These are phyloP conservation scores for Brotula barbata DNA, from an alignment of 2,797 vertebrate species.

Conservation along the genomic window DNA sequence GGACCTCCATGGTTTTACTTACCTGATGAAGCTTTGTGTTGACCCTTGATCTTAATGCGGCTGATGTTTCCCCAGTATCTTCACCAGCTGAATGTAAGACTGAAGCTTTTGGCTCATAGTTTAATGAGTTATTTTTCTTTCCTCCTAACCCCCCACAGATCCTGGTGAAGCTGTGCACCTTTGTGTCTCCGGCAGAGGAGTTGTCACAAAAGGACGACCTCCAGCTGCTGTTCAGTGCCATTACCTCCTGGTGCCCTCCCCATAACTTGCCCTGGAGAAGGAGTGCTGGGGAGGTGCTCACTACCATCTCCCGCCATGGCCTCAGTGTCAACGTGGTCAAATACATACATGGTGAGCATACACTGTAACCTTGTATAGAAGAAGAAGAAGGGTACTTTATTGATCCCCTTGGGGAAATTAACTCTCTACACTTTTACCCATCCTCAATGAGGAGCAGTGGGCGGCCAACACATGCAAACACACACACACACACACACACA, in stretches of 20 bases:
- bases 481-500: no score
- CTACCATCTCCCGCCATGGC: slow-evolving; percentile 96
- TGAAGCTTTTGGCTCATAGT: neutral
- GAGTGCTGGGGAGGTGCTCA: slow-evolving; percentile 96
- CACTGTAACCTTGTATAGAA: no score
- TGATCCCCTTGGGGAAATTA: no score
- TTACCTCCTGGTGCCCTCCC: slow-evolving; percentile 99
- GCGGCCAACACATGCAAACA: no score
- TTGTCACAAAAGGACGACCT: slow-evolving; percentile 98
- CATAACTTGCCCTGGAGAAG: slow-evolving; percentile 98
- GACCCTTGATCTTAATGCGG: no score
- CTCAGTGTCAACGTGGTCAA: slow-evolving; percentile 98
- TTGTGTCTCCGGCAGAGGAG: slow-evolving; percentile 96
- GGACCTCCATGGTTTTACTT: no score
- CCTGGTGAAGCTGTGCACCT: slow-evolving; percentile 95
- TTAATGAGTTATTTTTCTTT: neutral
- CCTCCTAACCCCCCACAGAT: slow-evolving; percentile 76
- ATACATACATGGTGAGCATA: slow-evolving; percentile 90
- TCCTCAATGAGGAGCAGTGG: no score
- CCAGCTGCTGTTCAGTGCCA: slow-evolving; percentile 99
- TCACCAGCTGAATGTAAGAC: neutral
- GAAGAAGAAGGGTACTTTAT: no score
- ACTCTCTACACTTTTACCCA: no score
- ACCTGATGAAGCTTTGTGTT: no score
- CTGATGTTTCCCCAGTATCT: no score